A percentile compares a stretch with the other conserved stretches of the same genome.
Evolutionary conservation across 1,140 invertebrate genomes (phyloP).

Genomic region (Aricia agestis): DNA sequence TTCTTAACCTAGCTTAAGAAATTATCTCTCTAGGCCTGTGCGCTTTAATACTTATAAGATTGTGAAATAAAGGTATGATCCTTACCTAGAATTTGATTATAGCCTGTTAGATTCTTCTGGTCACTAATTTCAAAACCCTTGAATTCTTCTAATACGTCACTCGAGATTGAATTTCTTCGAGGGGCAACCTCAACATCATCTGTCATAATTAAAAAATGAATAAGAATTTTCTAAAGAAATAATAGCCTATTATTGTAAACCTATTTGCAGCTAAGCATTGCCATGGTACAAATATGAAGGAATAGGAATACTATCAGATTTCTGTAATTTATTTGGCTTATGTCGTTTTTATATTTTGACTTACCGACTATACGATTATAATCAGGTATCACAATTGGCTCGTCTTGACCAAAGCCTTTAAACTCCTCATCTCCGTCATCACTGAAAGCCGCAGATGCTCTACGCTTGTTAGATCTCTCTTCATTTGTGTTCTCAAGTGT

Average conservation of each 20-base stretch:
- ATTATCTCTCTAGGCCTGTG: too few species aligned
- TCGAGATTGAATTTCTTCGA: constrained; percentile 31
- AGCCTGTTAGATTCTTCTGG: constrained; percentile 32
- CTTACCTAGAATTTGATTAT: constrained; percentile 39
- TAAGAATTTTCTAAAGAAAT: too few species aligned
- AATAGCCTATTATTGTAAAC: too few species aligned
- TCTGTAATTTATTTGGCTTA: too few species aligned
- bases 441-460: constrained; percentile 56
- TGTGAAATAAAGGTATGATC: too few species aligned
- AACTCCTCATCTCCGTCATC: constrained; percentile 54
- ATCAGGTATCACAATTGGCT: constrained; percentile 35
- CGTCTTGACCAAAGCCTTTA: constrained; percentile 51
- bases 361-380: constrained; percentile 55
- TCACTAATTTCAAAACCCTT: constrained; percentile 37
- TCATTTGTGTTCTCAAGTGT: constrained; percentile 21
- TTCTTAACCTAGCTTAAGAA: too few species aligned
- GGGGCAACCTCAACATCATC: constrained; percentile 34
- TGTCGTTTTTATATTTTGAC: too few species aligned
- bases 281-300: too few species aligned
- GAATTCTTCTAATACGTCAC: constrained; percentile 30
- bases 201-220: constrained; percentile 32
- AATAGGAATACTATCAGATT: too few species aligned
- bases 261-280: too few species aligned
- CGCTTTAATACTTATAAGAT: too few species aligned
- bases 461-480: constrained; percentile 43